Evolutionary conservation across 2,888 invertebrate genomes (phyloP), one percentile per base, ranked within the genome.

Genomic region (Drosophila sordidula): DNA sequence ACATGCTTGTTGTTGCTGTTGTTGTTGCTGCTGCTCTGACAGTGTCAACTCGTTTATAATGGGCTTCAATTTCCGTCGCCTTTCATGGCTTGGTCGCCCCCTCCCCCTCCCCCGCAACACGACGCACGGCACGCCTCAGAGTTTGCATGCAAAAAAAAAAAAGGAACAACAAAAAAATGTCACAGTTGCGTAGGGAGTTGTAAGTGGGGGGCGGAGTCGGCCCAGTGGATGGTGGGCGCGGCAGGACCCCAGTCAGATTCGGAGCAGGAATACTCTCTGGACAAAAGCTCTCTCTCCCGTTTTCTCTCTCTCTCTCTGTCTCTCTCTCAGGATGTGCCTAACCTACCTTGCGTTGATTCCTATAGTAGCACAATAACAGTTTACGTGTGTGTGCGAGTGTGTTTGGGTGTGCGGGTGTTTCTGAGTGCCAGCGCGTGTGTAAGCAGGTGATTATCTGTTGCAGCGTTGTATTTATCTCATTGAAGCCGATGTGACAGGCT

Each of bases 361-460:
- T 63, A 76, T 82, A 80, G 87, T 83, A 88, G 78, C 81, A 75
- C 52, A 67, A 65, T 80, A 78, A 70, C 70, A 69, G 14, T 61
- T 39, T 36, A 18, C 46, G 16, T 65, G 38, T 46, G 6, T 25
- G 25, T 65, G 41, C 51, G 46, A 58, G 22, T 36, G 29, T 52
- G 57, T 44, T 42, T 45, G 34, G 34, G 11, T 44, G 46, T 26
- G 61, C 41, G 50, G 22, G 49, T 50, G 68, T 51, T 61, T 54
- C 56, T 62, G 64, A 58, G 62, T 63, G 49, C 49, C 55, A 56
- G 70, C 68, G 64, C 74, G 66, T 73, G 75, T 73, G 64, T 80
- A 82, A 80, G 82, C 78, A 87, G 87, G 87, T 87, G 84, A 85
- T 90, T 86, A 90, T 88, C 87, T 89, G 88, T 89, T 90, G 89